phyloP scores from a whole-genome alignment of 64 coral and sea anemone genomes.

The Montipora capricornis region DNA sequence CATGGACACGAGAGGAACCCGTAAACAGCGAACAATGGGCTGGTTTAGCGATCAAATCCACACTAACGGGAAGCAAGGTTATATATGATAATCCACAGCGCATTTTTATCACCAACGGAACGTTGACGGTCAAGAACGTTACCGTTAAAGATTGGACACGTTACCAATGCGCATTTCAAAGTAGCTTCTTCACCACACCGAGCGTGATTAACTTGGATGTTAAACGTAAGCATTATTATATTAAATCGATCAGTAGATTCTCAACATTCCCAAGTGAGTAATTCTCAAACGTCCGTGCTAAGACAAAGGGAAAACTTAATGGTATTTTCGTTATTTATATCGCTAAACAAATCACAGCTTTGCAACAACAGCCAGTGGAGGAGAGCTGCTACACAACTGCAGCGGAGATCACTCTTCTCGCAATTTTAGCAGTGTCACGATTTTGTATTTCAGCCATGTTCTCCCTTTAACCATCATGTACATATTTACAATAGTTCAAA shows the following conservation, averaged over 20 bases:
- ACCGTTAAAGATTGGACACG: slow-evolving; percentile 9
- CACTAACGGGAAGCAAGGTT: neutral
- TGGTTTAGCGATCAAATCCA: slow-evolving; percentile 11
- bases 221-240: slow-evolving; percentile 3
- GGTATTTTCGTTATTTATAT: neutral
- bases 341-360: neutral
- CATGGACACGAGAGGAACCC: slow-evolving; percentile 39
- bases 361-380: neutral
- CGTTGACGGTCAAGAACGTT: neutral
- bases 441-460: too few relatives aligned
- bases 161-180: slow-evolving; percentile 32
- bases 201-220: slow-evolving; percentile 13
- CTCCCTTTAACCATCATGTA: too few relatives aligned
- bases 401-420: too few relatives aligned
- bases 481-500: too few relatives aligned
- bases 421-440: too few relatives aligned
- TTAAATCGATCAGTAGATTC: neutral
- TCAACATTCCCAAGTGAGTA: neutral
- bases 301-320: neutral
- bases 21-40: neutral
- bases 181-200: slow-evolving; percentile 42
- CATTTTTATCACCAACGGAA: neutral
- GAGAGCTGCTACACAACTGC: too few relatives aligned
- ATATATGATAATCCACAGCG: slow-evolving; percentile 27
- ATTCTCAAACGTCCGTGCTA: neutral